Percentiles rank a stretch among this genome's conserved stretches.
phyloP scores from a whole-genome alignment of 2,797 vertebrate genomes.

The Novumbra hubbsi region DNA sequence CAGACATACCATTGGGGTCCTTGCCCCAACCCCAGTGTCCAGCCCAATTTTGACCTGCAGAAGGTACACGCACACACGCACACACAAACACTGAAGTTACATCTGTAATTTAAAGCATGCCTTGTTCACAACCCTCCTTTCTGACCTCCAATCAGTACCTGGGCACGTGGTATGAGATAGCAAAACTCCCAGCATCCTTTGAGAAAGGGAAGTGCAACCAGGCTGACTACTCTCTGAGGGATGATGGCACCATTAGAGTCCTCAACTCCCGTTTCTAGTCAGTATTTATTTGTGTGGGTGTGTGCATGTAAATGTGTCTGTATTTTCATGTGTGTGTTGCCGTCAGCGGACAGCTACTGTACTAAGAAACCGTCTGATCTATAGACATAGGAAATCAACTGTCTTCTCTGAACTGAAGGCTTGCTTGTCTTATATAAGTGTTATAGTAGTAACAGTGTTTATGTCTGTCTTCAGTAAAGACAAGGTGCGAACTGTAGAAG shows the following conservation, averaged over 20 bases:
- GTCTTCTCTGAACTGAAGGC: too few species aligned
- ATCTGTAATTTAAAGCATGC: too few species aligned
- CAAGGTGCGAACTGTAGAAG: conserved; percentile 67
- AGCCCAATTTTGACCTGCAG: conserved; percentile 73
- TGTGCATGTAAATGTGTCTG: too few species aligned
- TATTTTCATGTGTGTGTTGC: too few species aligned
- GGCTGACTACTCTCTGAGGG: conserved; percentile 66
- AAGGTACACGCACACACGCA: conserved; percentile 50
- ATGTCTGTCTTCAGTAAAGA: conserved; percentile 70
- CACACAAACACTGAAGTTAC: not conserved
- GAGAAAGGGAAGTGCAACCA: conserved; percentile 77
- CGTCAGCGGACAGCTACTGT: too few species aligned
- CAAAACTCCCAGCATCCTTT: conserved; percentile 72
- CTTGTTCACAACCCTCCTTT: not conserved
- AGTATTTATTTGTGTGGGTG: conserved; percentile 45
- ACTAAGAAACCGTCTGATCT: too few species aligned
- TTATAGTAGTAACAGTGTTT: too few species aligned
- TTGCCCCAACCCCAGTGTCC: conserved; percentile 66
- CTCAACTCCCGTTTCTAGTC: conserved; percentile 64
- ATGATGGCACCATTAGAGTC: conserved; percentile 70
- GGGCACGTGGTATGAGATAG: conserved; percentile 83
- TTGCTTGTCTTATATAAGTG: too few species aligned
- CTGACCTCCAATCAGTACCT: conserved; percentile 11
- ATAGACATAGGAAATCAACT: too few species aligned
- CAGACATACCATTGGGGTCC: conserved; percentile 75